phyloP scores from a whole-genome alignment of 2,113 vertebrate species.

The Halichoeres trimaculatus region DNA sequence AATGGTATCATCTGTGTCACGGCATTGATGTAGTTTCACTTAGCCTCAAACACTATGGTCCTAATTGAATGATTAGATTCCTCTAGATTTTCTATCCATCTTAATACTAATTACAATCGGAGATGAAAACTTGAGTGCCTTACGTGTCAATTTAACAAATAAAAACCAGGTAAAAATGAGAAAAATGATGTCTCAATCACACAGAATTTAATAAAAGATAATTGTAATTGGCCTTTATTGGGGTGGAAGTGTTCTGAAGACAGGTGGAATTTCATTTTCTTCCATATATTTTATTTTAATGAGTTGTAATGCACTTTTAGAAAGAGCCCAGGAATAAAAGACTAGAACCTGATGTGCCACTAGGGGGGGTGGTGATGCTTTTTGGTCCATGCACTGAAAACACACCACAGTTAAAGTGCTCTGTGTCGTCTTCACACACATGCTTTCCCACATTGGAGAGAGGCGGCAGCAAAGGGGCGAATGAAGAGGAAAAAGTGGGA shows the following conservation, averaged over 20 bases:
- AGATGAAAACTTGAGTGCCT: slow-evolving; percentile 50
- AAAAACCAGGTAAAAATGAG: slow-evolving; percentile 59
- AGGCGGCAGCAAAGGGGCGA: slow-evolving; percentile 7
- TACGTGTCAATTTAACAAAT: slow-evolving; percentile 69
- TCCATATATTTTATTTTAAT: slow-evolving; percentile 63
- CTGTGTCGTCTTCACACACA: slow-evolving; percentile 27
- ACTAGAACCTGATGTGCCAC: slow-evolving; percentile 69
- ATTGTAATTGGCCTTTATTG: slow-evolving; percentile 62
- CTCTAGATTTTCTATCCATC: slow-evolving; percentile 75
- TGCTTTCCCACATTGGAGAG: slow-evolving; percentile 1
- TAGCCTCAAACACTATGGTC: slow-evolving; percentile 79
- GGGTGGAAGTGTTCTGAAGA: slow-evolving; percentile 47
- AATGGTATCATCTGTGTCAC: slow-evolving; percentile 81
- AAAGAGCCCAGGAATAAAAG: slow-evolving; percentile 13
- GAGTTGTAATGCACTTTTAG: slow-evolving; percentile 40
- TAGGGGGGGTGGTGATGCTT: slow-evolving; percentile 81
- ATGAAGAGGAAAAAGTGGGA: background rate
- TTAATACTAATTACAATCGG: slow-evolving; percentile 71
- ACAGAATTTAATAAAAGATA: slow-evolving; percentile 63
- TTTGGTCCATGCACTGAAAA: slow-evolving; percentile 43
- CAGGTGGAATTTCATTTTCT: slow-evolving; percentile 47
- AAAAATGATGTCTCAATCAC: slow-evolving; percentile 50
- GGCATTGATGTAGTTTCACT: slow-evolving; percentile 82
- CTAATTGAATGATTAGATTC: slow-evolving; percentile 84
- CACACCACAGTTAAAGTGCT: slow-evolving; percentile 19